These are phyloP conservation scores for Pseudomugil tenellus DNA, from an alignment of 2,797 vertebrate genomes.

Conservation along the genomic window DNA sequence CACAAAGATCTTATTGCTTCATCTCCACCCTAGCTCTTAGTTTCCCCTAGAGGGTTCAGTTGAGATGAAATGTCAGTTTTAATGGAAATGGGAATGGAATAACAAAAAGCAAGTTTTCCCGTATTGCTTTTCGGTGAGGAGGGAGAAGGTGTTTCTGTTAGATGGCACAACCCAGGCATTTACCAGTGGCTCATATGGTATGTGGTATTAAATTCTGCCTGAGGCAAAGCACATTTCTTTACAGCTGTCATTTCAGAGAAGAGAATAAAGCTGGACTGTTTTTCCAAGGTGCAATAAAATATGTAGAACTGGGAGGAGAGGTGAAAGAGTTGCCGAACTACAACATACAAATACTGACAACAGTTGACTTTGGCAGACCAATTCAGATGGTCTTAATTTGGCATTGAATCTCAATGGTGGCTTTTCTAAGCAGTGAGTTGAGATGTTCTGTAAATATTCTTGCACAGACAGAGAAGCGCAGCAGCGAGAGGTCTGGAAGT, in stretches of 20 bases:
- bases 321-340: conserved; percentile 30
- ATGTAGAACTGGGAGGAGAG: conserved; percentile 45
- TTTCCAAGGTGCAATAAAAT: conserved; percentile 45
- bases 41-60: conserved; percentile 85
- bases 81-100: conserved; percentile 88
- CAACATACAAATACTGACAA: conserved; percentile 20
- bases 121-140: conserved; percentile 62
- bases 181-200: conserved; percentile 48
- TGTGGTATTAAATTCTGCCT: conserved; percentile 65
- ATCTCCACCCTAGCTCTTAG: conserved; percentile 79
- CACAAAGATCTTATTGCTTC: conserved; percentile 65
- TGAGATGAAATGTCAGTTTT: conserved; percentile 90
- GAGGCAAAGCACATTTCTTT: conserved; percentile 65
- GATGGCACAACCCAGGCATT: conserved; percentile 66
- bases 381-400: conserved; percentile 13
- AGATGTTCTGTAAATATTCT: conserved; percentile 24
- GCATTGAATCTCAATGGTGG: conserved; percentile 5
- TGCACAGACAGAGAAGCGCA: conserved; percentile 7
- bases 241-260: conserved; percentile 62
- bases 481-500: conserved; percentile 28
- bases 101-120: conserved; percentile 80
- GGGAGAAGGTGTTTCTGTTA: conserved; percentile 73
- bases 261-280: conserved; percentile 37
- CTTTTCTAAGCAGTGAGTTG: conserved; percentile 8
- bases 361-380: conserved; percentile 12